phyloP scores from a whole-genome alignment of 2,888 invertebrate species.

The Drosophila longiperda region DNA sequence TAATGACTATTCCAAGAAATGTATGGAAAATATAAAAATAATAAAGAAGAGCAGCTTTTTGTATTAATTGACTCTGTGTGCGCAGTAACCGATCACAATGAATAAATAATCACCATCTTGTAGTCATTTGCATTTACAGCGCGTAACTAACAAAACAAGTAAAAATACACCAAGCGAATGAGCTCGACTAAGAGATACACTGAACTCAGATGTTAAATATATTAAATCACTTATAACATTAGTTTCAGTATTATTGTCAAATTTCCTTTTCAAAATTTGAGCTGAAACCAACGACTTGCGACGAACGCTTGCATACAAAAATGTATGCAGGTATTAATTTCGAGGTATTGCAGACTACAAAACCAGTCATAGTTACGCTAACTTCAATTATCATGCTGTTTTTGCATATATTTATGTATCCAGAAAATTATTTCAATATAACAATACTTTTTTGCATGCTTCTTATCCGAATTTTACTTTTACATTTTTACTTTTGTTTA shows the following conservation, averaged over 20 bases:
- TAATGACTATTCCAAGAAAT: conserved; percentile 26
- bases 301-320: background rate
- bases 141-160: conserved; percentile 11
- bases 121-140: conserved; percentile 51
- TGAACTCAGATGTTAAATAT: background rate
- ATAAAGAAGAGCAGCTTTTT: conserved; percentile 43
- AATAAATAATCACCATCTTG: conserved; percentile 38
- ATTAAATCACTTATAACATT: background rate
- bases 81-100: conserved; percentile 20
- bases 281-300: background rate
- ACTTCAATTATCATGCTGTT: background rate
- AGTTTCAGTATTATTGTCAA: background rate
- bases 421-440: background rate
- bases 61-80: conserved; percentile 47
- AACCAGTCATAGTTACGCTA: background rate
- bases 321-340: background rate
- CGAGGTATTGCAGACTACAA: background rate
- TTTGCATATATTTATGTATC: background rate
- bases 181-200: background rate
- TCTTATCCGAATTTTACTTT: background rate
- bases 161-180: background rate
- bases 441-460: background rate
- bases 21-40: conserved; percentile 15
- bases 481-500: background rate
- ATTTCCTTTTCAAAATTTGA: background rate